Base-by-base conservation (phyloP, 2,888 invertebrate genomes). In the Parnassius glacialis region DNA sequence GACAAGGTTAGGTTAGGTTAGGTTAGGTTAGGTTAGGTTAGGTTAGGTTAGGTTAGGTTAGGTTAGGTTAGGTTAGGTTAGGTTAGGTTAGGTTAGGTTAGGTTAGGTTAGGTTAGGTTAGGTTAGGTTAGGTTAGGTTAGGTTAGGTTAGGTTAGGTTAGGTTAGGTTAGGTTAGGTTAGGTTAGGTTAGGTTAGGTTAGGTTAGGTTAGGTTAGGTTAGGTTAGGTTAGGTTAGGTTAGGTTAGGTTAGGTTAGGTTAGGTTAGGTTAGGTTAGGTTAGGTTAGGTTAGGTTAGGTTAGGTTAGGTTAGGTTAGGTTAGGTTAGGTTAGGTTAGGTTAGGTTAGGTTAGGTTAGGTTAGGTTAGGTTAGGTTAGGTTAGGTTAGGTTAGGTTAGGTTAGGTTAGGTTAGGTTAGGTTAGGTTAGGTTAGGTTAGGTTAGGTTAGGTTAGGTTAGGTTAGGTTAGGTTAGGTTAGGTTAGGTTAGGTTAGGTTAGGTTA, bases 241-340 rank as follows among this genome's bases (percentile, higher is more conserved):
- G 62, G 64, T 56, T 61, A 57, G 61, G 64, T 61, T 64, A 61
- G 61, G 64, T 61, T 64, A 61, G 61, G 64, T 61, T 64, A 61
- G 61, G 64, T 61, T 61, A 58, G 64, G 65, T 61, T 65, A 64
- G 64, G 66, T 61, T 64, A 61, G 64, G 66, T 61, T 65, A 62
- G 62, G 66, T 61, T 66, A 62, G 59, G 58, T 65, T 65, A 65
- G 65, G 65, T 65, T 65, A 65, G 65, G 62, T 62, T 65, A 62
- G 65, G 65, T 60, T 62, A 65, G 62, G 62, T 62, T 62, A 65
- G 65, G 65, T 65, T 65, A 65, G 65, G 64, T 61, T 64, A 64
- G 64, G 65, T 59, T 65, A 57, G 65, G 59, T 57, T 57, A 60
- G 57, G 61, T 60, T 61, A 64, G 64, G 64, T 61, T 64, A 64